A percentile compares a stretch with the other conserved stretches of the same genome.
These are phyloP conservation scores for Notodromas monacha DNA, from an alignment of 2,888 invertebrate genomes.

Conservation along the genomic window DNA sequence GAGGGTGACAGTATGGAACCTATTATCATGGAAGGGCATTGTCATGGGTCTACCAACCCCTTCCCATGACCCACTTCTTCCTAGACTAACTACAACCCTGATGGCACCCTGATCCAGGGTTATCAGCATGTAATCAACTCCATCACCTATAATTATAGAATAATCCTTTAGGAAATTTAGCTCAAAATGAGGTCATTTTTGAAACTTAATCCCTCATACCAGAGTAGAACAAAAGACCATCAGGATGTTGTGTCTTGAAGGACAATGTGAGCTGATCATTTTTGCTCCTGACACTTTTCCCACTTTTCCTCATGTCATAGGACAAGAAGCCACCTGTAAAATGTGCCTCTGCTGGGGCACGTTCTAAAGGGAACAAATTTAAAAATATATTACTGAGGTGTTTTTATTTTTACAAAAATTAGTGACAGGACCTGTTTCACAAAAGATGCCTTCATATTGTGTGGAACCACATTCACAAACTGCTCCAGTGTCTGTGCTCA, in stretches of 20 bases:
- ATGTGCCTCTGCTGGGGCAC: constrained; percentile 68
- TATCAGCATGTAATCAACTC: background rate
- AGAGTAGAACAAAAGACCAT: constrained; percentile 67
- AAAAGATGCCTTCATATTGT: constrained; percentile 70
- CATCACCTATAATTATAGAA: no score
- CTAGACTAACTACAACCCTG: background rate
- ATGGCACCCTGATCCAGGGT: background rate
- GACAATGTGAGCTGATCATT: constrained; percentile 63
- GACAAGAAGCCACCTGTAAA: constrained; percentile 64
- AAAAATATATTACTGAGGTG: no score
- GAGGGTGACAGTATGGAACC: background rate
- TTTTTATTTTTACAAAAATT: constrained; percentile 6
- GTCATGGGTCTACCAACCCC: constrained; percentile 22
- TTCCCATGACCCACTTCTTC: constrained; percentile 50
- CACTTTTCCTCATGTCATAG: constrained; percentile 53
- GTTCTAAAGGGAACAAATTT: constrained; percentile 27
- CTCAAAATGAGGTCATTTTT: constrained; percentile 6
- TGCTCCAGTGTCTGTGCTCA: constrained; percentile 73
- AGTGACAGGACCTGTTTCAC: constrained; percentile 56
- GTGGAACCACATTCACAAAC: constrained; percentile 76
- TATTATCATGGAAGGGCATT: background rate
- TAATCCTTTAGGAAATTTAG: no score
- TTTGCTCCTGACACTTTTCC: constrained; percentile 56
- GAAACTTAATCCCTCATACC: constrained; percentile 20
- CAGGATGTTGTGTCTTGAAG: constrained; percentile 67